phyloP scores from a whole-genome alignment of 2,113 vertebrate species.

The Aplodontia rufa region DNA sequence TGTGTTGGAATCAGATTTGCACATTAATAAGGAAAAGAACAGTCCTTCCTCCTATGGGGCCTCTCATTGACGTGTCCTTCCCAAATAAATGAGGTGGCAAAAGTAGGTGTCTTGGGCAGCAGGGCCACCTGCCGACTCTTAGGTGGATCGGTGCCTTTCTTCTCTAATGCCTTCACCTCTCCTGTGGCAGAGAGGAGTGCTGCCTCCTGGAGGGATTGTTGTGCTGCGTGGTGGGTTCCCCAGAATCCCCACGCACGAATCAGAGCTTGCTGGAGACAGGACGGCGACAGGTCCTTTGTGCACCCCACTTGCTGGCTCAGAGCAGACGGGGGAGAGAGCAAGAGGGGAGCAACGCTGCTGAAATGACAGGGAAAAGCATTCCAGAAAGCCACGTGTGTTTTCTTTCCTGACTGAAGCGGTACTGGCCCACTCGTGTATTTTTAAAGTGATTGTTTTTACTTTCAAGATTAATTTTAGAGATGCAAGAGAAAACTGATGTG shows the following conservation, averaged over 20 bases:
- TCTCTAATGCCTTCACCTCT: not conserved
- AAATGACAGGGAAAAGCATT: not conserved
- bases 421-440: not conserved
- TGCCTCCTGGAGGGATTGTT: not conserved
- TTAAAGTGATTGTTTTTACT: constrained; percentile 37
- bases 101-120: not conserved
- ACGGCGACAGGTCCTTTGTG: not conserved
- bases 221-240: rapidly evolving
- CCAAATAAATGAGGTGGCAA: not conserved
- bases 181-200: too few relatives aligned
- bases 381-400: not conserved
- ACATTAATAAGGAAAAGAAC: not conserved
- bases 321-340: not conserved
- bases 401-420: not conserved
- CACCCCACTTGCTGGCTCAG: rapidly evolving
- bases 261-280: rapidly evolving
- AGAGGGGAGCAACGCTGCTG: not conserved
- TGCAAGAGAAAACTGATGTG: not conserved
- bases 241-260: not conserved
- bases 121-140: not conserved
- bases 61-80: not conserved
- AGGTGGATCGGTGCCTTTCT: not conserved
- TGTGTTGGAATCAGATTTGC: not conserved
- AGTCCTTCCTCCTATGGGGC: not conserved
- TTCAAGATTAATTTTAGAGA: constrained; percentile 20